These are phyloP conservation scores for Drosophila lini DNA, from an alignment of 1,140 invertebrate species.

Conservation along the genomic window DNA sequence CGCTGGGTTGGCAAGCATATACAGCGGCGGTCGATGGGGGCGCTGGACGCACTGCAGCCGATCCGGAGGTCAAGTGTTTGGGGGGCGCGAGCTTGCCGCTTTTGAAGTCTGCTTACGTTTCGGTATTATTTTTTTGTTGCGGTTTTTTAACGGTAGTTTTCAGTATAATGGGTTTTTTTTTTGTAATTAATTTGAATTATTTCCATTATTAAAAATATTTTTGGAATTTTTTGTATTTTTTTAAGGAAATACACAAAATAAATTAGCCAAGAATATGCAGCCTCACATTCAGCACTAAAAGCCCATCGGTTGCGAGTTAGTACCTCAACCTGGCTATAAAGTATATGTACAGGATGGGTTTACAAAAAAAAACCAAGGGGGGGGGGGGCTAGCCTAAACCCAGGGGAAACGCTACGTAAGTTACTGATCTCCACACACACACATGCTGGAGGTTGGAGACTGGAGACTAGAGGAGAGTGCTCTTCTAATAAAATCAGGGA, in stretches of 20 bases:
- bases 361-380: background rate
- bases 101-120: constrained; percentile 58
- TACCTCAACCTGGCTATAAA: constrained; percentile 23
- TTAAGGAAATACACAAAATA: constrained; percentile 31
- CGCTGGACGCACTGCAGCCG: constrained; percentile 25
- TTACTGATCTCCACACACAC: constrained; percentile 5
- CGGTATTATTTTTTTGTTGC: constrained; percentile 28
- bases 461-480: constrained; percentile 2
- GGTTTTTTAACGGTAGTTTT: constrained; percentile 25
- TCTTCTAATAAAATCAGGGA: background rate
- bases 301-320: constrained; percentile 49
- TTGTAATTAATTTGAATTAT: background rate
- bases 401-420: constrained; percentile 4
- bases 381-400: background rate
- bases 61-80: constrained; percentile 23
- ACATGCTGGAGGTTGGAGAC: constrained; percentile 2
- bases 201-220: background rate
- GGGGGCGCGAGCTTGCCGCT: constrained; percentile 46
- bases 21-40: constrained; percentile 13
- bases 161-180: constrained; percentile 5
- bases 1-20: constrained; percentile 71
- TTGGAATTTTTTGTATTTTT: background rate
- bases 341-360: constrained; percentile 4
- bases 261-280: constrained; percentile 45
- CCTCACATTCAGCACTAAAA: constrained; percentile 12